phyloP scores from a whole-genome alignment of 2,797 vertebrate genomes.

The Bucorvus abyssinicus region DNA sequence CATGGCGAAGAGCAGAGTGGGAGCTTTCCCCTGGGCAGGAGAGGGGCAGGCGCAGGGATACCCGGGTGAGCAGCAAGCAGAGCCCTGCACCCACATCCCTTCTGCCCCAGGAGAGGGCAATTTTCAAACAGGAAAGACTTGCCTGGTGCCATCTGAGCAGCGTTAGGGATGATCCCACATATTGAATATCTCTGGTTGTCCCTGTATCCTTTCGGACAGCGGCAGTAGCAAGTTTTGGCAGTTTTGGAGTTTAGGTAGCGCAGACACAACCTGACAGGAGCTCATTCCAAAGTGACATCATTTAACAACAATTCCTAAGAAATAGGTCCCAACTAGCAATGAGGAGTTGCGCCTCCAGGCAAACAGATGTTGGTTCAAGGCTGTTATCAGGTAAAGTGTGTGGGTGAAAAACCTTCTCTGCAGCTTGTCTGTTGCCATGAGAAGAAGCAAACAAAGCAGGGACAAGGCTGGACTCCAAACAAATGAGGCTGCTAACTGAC shows the following conservation, averaged over 20 bases:
- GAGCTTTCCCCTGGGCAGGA: background rate
- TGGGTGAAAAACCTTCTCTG: conserved; percentile 23
- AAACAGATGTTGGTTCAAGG: conserved; percentile 53
- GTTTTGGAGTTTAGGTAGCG: background rate
- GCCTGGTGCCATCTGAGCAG: background rate
- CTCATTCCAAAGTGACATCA: conserved; percentile 50
- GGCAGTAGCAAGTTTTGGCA: background rate
- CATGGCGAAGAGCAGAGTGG: background rate
- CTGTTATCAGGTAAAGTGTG: conserved; percentile 41
- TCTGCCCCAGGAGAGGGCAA: background rate
- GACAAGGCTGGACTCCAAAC: background rate
- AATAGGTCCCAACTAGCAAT: conserved; percentile 44
- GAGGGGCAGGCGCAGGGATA: background rate
- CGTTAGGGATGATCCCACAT: background rate
- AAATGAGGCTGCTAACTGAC: background rate
- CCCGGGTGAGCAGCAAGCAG: rapidly evolving
- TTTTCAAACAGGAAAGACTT: background rate
- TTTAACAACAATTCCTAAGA: conserved; percentile 51
- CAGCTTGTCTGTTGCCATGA: conserved; percentile 53
- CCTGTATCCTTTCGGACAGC: rapidly evolving
- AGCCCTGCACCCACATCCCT: background rate
- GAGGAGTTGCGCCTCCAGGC: conserved; percentile 50
- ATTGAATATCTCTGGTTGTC: background rate
- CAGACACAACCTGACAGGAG: background rate
- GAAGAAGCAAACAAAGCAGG: conserved; percentile 35